phyloP scores from a whole-genome alignment of 1,140 invertebrate species.

The Drosophila orosa region DNA sequence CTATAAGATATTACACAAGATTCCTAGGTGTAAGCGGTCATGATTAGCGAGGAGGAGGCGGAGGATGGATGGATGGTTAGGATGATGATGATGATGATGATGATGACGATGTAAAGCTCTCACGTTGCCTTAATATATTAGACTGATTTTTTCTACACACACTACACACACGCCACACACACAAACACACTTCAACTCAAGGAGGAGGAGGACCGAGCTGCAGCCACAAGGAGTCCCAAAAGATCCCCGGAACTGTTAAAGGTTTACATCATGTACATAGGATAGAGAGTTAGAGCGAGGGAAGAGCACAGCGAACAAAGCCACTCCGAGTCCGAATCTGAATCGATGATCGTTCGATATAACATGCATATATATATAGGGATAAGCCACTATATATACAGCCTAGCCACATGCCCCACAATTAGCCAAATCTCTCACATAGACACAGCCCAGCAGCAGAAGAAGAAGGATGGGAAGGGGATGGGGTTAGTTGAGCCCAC shows the following conservation, averaged over 20 bases:
- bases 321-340: conserved; percentile 30
- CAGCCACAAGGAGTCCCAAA: conserved; percentile 17
- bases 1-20: conserved; percentile 40
- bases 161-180: background rate
- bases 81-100: too few relatives aligned
- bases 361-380: conserved; percentile 16
- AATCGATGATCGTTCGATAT: conserved; percentile 21
- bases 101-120: conserved; percentile 76
- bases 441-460: conserved; percentile 14
- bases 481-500: background rate
- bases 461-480: too few relatives aligned
- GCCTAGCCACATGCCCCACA: conserved; percentile 41
- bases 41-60: background rate
- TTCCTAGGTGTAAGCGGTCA: conserved; percentile 51
- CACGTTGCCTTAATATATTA: conserved; percentile 84
- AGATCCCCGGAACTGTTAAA: conserved; percentile 19
- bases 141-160: conserved; percentile 83
- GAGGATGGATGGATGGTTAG: conserved; percentile 6
- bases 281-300: conserved; percentile 6
- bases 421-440: conserved; percentile 51
- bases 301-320: conserved; percentile 34
- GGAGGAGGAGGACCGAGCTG: conserved; percentile 25
- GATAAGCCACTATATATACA: conserved; percentile 19
- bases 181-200: conserved; percentile 25
- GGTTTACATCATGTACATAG: conserved; percentile 43